A percentile compares a stretch with the other conserved stretches of the same genome.
These are phyloP conservation scores for Leuciscus waleckii DNA, from an alignment of 2,797 vertebrate genomes.

Conservation along the genomic window DNA sequence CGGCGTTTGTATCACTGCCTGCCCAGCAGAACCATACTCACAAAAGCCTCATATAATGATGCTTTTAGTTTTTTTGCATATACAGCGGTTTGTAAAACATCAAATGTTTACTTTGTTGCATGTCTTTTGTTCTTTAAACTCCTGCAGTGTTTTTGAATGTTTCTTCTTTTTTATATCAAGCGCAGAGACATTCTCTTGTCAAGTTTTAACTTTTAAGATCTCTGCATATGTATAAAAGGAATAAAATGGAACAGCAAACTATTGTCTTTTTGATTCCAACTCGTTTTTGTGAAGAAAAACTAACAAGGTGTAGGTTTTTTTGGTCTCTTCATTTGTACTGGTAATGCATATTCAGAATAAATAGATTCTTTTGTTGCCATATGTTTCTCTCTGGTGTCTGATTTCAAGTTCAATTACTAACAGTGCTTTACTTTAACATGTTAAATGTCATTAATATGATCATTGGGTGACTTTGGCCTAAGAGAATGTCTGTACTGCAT, in stretches of 20 bases:
- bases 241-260: slow-evolving; percentile 79
- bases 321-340: slow-evolving; percentile 96
- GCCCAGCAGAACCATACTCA: slow-evolving; percentile 72
- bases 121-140: slow-evolving; percentile 85
- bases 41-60: slow-evolving; percentile 83
- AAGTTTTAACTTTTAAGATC: slow-evolving; percentile 88
- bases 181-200: slow-evolving; percentile 82
- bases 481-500: background rate
- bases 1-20: slow-evolving; percentile 74
- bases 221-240: slow-evolving; percentile 85
- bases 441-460: background rate
- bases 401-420: background rate
- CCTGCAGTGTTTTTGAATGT: slow-evolving; percentile 87
- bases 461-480: background rate
- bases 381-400: slow-evolving; percentile 64
- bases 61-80: slow-evolving; percentile 80
- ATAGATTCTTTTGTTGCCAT: slow-evolving; percentile 93
- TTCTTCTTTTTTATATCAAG: slow-evolving; percentile 80
- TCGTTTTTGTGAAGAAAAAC: slow-evolving; percentile 89
- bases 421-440: background rate
- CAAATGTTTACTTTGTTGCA: slow-evolving; percentile 87
- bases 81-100: slow-evolving; percentile 85
- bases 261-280: slow-evolving; percentile 88
- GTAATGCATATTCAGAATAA: slow-evolving; percentile 97
- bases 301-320: slow-evolving; percentile 91